Evolutionary conservation across 2,888 invertebrate species (phyloP).

Genomic region (Leptinotarsa haldemani): DNA sequence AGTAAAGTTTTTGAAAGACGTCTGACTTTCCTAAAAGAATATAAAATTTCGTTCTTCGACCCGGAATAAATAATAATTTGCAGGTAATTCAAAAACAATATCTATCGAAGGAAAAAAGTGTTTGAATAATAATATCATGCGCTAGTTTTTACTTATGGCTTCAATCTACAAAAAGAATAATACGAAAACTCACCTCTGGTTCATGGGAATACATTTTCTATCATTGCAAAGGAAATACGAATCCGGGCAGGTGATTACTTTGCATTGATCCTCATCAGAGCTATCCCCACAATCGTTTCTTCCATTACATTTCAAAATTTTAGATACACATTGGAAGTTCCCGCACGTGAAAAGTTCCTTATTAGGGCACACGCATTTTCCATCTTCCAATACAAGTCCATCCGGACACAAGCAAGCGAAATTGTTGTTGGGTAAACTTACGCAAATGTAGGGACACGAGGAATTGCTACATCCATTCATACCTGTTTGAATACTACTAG

Average conservation of each 20-base stretch:
- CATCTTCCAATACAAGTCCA: conserved; percentile 67
- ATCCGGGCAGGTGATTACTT: conserved; percentile 66
- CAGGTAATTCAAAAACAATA: no score
- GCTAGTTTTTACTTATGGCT: no score
- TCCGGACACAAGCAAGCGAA: conserved; percentile 85
- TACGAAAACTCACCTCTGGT: conserved; percentile 65
- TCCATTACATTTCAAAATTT: conserved; percentile 73
- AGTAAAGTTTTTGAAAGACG: no score
- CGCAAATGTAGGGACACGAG: conserved; percentile 81
- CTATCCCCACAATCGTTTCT: conserved; percentile 68
- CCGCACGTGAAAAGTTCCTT: conserved; percentile 73
- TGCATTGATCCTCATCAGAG: conserved; percentile 58
- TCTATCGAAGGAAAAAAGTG: no score
- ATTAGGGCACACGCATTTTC: conserved; percentile 83
- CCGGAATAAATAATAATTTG: no score
- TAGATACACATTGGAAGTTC: conserved; percentile 71
- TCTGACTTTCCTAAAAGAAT: no score
- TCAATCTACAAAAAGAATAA: no score
- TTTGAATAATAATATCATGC: no score
- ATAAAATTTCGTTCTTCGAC: no score
- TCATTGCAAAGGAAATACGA: conserved; percentile 72
- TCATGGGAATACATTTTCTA: conserved; percentile 73
- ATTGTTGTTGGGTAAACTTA: conserved; percentile 76
- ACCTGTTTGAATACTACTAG: conserved; percentile 80
- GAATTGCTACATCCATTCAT: conserved; percentile 75